These are phyloP conservation scores for Oscheius myriophilus DNA, from an alignment of 2,888 invertebrate genomes.

Conservation along the genomic window DNA sequence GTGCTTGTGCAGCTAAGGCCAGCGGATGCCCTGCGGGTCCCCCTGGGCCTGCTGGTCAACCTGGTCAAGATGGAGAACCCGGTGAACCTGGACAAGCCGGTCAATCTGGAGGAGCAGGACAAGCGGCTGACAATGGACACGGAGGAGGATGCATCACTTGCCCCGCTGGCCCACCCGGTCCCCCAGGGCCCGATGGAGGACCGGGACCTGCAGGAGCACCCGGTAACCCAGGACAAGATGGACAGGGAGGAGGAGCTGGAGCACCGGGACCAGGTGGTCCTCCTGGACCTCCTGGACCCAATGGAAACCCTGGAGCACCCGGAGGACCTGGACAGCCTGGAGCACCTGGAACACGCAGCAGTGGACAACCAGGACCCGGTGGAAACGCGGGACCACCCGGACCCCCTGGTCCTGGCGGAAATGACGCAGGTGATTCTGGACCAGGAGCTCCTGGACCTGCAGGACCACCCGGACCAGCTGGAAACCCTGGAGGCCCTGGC, in stretches of 20 bases:
- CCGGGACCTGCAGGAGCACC: conserved; percentile 3
- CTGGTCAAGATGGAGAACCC: conserved; percentile 1
- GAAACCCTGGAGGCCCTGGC: conserved; percentile 13
- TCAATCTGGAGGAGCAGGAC: conserved; percentile 1
- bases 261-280: conserved; percentile 16
- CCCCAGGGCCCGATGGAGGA: conserved; percentile 3
- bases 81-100: conserved; percentile 14
- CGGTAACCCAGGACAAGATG: conserved; percentile 11
- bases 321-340: conserved; percentile 12
- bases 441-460: conserved; percentile 9
- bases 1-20: conserved; percentile 2
- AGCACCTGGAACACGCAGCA: background rate
- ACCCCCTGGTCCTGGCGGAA: conserved; percentile 17
- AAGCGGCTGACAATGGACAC: conserved; percentile 9
- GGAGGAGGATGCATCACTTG: conserved; percentile 15
- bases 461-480: conserved; percentile 11
- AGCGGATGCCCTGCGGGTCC: conserved; percentile 19
- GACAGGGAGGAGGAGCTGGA: conserved; percentile 12
- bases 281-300: conserved; percentile 14
- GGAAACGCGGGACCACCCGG: conserved; percentile 16
- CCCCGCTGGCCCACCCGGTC: conserved; percentile 13
- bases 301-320: conserved; percentile 7
- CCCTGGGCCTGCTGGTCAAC: conserved; percentile 15
- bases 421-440: too few relatives aligned
- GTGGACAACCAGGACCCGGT: conserved; percentile 5